Evolutionary conservation across 2,888 invertebrate species (phyloP).

Genomic region (Apamea crenata): DNA sequence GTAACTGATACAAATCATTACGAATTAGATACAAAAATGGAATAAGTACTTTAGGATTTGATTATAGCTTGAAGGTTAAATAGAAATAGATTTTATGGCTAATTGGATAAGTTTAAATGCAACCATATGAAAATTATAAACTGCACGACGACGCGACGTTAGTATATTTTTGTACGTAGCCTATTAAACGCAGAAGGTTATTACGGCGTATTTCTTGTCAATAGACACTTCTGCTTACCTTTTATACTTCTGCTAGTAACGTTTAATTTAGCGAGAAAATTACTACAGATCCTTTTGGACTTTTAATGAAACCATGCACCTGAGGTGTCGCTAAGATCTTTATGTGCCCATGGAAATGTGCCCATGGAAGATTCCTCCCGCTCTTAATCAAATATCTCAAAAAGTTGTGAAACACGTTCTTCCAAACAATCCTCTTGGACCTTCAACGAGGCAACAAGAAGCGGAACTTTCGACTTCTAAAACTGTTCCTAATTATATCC

Average conservation of each 20-base stretch:
- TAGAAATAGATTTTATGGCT: neutral
- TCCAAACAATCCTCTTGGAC: neutral
- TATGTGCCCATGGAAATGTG: neutral
- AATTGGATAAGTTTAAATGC: neutral
- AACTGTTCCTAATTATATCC: constrained; percentile 54
- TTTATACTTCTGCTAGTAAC: neutral
- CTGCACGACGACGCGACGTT: neutral
- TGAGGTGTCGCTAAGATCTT: neutral
- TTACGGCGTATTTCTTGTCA: neutral
- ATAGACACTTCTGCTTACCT: neutral
- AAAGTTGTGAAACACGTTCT: neutral
- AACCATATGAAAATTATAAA: neutral
- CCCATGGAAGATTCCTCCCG: neutral
- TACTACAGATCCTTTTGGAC: neutral
- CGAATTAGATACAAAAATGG: neutral
- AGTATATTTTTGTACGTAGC: neutral
- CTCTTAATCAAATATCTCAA: neutral
- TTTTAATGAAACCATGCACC: neutral
- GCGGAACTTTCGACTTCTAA: constrained; percentile 34
- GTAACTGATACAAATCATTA: neutral
- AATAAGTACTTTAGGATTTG: neutral
- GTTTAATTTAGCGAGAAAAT: neutral
- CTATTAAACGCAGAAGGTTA: neutral
- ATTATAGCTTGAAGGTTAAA: neutral
- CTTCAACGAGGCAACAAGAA: constrained; percentile 1